phyloP scores from a whole-genome alignment of 2,797 vertebrate species.

The Propithecus deckenii region DNA sequence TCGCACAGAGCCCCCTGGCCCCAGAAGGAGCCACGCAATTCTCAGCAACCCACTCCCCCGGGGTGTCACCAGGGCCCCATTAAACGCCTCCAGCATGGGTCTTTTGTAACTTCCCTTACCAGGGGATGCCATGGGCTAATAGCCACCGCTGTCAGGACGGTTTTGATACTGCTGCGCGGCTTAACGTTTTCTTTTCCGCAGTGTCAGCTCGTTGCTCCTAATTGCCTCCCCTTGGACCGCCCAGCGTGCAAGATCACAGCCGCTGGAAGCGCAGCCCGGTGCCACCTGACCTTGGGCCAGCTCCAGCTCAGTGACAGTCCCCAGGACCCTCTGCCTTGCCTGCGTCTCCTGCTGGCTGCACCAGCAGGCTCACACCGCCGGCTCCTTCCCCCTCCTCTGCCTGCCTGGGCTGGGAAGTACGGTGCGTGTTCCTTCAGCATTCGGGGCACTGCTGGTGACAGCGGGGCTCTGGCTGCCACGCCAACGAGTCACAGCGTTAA shows the following conservation, averaged over 20 bases:
- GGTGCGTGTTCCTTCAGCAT: background rate
- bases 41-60: background rate
- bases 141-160: background rate
- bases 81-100: background rate
- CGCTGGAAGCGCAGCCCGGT: background rate
- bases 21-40: background rate
- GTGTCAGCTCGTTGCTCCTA: background rate
- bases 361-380: too few relatives aligned
- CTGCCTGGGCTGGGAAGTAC: background rate
- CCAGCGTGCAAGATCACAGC: background rate
- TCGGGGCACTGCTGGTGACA: background rate
- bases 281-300: background rate
- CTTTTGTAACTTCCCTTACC: background rate
- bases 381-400: background rate
- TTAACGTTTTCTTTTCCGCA: constrained; percentile 1
- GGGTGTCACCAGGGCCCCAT: background rate
- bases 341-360: background rate
- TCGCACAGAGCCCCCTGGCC: background rate
- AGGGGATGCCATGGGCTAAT: background rate
- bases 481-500: background rate
- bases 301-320: background rate
- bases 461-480: background rate
- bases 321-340: background rate
- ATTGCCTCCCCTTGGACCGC: constrained; percentile 47
- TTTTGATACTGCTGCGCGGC: background rate